Percentiles rank a stretch among this genome's conserved stretches.
Conservation (phyloP, 2,113 vertebrate species). For the Thryonomys swinderianus region DNA sequence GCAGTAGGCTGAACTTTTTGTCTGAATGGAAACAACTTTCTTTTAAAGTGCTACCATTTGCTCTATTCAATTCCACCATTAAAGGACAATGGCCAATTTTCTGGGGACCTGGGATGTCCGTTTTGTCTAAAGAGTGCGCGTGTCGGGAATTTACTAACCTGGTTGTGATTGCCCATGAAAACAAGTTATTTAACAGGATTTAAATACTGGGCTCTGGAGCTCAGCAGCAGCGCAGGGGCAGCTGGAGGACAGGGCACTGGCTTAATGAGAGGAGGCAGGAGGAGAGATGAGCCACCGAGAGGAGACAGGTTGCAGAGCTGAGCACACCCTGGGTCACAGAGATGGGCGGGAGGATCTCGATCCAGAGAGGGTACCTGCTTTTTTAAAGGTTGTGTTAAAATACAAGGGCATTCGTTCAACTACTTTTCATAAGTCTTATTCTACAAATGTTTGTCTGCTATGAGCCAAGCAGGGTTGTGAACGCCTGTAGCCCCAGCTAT, state of each 20-base stretch:
- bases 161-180: conserved; percentile 67
- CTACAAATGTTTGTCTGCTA: not conserved
- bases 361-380: rapidly evolving
- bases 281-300: not conserved
- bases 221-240: not conserved
- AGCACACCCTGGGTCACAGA: not conserved
- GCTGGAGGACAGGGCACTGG: not conserved
- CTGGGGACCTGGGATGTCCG: conserved; percentile 66
- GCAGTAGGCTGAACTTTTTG: conserved; percentile 66
- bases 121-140: conserved; percentile 68
- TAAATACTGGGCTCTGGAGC: conserved; percentile 64
- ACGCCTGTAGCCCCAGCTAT: not conserved
- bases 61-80: conserved; percentile 64
- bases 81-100: conserved; percentile 78
- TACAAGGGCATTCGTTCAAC: too few species aligned
- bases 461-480: too few species aligned
- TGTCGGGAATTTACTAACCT: conserved; percentile 73
- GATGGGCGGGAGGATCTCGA: not conserved
- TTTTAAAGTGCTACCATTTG: conserved; percentile 59
- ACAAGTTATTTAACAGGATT: conserved; percentile 78
- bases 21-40: conserved; percentile 68
- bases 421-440: not conserved
- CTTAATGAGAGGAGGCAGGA: not conserved
- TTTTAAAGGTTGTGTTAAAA: not conserved
- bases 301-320: not conserved